phyloP scores from a whole-genome alignment of 2,888 invertebrate species.

The Patella pellucida region DNA sequence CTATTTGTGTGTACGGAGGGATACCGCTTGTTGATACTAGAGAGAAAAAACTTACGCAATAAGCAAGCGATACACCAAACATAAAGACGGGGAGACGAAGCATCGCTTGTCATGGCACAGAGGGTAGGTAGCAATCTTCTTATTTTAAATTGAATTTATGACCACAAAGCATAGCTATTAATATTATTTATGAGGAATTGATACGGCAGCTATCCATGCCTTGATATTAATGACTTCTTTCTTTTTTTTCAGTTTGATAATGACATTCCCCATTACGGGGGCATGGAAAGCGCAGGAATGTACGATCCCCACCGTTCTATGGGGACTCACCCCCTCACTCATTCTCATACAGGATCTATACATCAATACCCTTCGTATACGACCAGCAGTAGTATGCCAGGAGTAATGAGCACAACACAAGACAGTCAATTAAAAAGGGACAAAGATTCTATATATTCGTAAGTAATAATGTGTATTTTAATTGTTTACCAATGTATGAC shows the following conservation, averaged over 20 bases:
- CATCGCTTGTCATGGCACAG: slow-evolving; percentile 58
- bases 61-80: slow-evolving; percentile 35
- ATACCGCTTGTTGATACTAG: slow-evolving; percentile 35
- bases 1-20: slow-evolving; percentile 63
- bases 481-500: background rate
- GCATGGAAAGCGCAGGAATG: slow-evolving; percentile 52
- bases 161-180: slow-evolving; percentile 30
- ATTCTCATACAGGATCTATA: slow-evolving; percentile 50
- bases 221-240: slow-evolving; percentile 25
- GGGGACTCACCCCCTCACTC: slow-evolving; percentile 47
- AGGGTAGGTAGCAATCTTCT: slow-evolving; percentile 51
- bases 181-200: slow-evolving; percentile 38
- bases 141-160: slow-evolving; percentile 45
- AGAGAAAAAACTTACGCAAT: slow-evolving; percentile 42
- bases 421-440: slow-evolving; percentile 81
- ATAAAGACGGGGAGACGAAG: slow-evolving; percentile 25
- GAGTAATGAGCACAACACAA: slow-evolving; percentile 56
- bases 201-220: slow-evolving; percentile 25
- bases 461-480: slow-evolving; percentile 72
- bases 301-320: slow-evolving; percentile 60
- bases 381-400: slow-evolving; percentile 39
- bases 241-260: slow-evolving; percentile 60
- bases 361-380: slow-evolving; percentile 61
- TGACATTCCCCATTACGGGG: slow-evolving; percentile 61
- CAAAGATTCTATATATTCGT: slow-evolving; percentile 99